These are phyloP conservation scores for Platycnemis pennipes DNA, from an alignment of 2,888 invertebrate species.

Conservation along the genomic window DNA sequence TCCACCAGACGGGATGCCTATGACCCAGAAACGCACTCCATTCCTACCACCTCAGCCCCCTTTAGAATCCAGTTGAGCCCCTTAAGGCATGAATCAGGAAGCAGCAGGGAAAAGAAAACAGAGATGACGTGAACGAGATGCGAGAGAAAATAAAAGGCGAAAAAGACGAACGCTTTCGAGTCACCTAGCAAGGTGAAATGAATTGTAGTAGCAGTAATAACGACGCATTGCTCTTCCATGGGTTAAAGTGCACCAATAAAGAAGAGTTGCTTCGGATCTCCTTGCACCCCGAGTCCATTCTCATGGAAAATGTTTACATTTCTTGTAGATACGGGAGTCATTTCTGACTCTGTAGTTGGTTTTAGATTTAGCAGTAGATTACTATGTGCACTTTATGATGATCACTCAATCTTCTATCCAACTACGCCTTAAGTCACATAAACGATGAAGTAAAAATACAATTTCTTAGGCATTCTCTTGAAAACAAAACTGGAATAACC, in stretches of 20 bases:
- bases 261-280: background rate
- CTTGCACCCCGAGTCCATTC: background rate
- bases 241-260: conserved; percentile 46
- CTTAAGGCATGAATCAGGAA: conserved; percentile 28
- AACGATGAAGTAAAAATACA: background rate
- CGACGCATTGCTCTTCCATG: conserved; percentile 8
- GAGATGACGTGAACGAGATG: background rate
- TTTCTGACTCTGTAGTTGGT: background rate
- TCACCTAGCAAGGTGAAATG: conserved; percentile 14
- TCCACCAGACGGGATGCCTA: background rate
- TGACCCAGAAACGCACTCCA: conserved; percentile 30
- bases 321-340: background rate
- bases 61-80: background rate
- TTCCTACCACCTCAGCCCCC: background rate
- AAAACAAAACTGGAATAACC: background rate
- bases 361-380: background rate
- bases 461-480: background rate
- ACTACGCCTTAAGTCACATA: background rate
- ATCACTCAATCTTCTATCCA: background rate
- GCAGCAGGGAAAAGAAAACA: background rate
- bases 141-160: background rate
- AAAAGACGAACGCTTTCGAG: background rate
- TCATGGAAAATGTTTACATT: background rate
- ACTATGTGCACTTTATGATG: background rate
- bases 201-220: conserved; percentile 4